Evolutionary conservation across 1,140 invertebrate species (phyloP).

Genomic region (Aphidius gifuensis): DNA sequence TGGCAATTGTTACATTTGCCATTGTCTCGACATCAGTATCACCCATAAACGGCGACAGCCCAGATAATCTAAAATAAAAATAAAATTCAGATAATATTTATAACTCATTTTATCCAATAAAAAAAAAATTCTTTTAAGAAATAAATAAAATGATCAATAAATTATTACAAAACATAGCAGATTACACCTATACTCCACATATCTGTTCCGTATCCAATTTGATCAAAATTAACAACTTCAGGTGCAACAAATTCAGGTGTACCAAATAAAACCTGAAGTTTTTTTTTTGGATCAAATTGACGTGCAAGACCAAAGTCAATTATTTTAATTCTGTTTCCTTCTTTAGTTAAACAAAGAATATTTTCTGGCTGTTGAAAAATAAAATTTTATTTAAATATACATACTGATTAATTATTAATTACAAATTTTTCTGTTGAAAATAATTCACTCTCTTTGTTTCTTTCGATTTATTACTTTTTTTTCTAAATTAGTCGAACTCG

Average conservation of each 20-base stretch:
- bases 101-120: background rate
- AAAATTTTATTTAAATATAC: constrained; percentile 13
- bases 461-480: no score
- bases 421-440: background rate
- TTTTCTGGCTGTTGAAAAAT: constrained; percentile 82
- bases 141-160: constrained; percentile 6
- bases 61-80: constrained; percentile 74
- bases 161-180: constrained; percentile 94
- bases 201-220: constrained; percentile 90
- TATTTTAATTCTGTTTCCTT: constrained; percentile 95
- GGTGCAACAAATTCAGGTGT: constrained; percentile 98
- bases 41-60: constrained; percentile 97
- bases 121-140: constrained; percentile 15
- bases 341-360: constrained; percentile 90
- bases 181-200: constrained; percentile 99
- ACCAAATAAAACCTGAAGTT: constrained; percentile 91
- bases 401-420: background rate
- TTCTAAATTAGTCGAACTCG: constrained; percentile 14
- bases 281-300: constrained; percentile 87
- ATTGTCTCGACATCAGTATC: constrained; percentile 95
- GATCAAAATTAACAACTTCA: constrained; percentile 97
- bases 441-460: constrained; percentile 7
- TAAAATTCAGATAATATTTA: background rate
- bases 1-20: constrained; percentile 92
- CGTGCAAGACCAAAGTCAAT: constrained; percentile 96